phyloP scores from a whole-genome alignment of 2,113 vertebrate species.

The Pedetes capensis region DNA sequence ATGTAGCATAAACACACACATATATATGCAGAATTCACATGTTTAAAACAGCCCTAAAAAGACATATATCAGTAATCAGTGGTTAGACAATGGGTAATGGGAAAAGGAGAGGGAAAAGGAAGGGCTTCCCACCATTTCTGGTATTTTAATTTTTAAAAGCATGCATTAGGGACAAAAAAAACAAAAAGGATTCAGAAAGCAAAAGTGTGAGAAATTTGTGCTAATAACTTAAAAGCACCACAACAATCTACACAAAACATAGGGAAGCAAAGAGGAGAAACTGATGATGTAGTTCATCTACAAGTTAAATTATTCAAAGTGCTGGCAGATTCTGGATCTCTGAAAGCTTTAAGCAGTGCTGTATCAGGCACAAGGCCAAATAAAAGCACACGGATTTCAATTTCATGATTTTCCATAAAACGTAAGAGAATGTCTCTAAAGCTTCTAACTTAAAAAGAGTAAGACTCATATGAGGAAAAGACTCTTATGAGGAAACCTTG shows the following conservation, averaged over 20 bases:
- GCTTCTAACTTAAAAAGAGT: neutral
- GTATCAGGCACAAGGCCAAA: neutral
- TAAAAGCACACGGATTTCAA: neutral
- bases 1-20: neutral
- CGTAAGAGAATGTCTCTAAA: neutral
- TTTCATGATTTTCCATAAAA: conserved; percentile 2
- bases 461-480: too few species aligned
- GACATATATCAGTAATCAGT: neutral
- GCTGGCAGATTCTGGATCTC: neutral
- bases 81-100: neutral
- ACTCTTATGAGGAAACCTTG: too few species aligned
- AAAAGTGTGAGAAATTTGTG: neutral
- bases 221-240: neutral
- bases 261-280: conserved; percentile 2
- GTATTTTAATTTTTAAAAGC: neutral
- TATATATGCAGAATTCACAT: neutral
- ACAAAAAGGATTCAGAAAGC: too few species aligned
- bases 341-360: neutral
- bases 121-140: neutral
- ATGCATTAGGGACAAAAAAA: neutral
- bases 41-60: neutral
- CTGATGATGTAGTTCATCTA: neutral
- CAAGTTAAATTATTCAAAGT: neutral
- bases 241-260: neutral
- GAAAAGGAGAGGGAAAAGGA: neutral